Conservation (phyloP, 2,888 invertebrate genomes). For the Minunthozetes semirufus region DNA sequence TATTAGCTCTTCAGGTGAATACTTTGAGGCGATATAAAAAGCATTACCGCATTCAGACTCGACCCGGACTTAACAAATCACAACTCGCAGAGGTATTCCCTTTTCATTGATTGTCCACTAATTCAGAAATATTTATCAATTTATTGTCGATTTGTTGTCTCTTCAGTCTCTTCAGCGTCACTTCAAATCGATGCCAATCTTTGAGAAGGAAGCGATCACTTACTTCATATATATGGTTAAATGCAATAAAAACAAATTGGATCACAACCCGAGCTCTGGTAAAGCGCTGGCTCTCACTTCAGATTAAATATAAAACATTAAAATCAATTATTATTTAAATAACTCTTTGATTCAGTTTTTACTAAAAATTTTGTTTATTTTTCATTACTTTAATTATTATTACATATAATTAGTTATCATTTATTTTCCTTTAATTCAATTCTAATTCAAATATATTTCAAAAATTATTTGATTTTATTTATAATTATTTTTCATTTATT, state of each 20-base stretch:
- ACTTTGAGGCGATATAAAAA: conserved; percentile 88
- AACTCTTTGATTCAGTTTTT: no score
- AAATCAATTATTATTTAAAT: no score
- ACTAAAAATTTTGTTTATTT: no score
- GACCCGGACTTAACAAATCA: conserved; percentile 87
- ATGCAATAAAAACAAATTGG: conserved; percentile 78
- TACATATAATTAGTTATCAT: no score
- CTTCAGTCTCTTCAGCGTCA: conserved; percentile 80
- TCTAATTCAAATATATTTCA: no score
- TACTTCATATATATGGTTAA: conserved; percentile 95
- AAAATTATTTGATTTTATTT: no score
- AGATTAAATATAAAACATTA: background rate
- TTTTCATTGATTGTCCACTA: background rate
- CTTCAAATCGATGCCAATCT: conserved; percentile 82
- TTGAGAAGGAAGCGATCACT: conserved; percentile 87
- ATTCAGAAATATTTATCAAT: background rate
- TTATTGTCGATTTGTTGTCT: conserved; percentile 47
- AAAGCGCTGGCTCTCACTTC: background rate
- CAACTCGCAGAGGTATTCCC: conserved; percentile 85
- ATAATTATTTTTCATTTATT: no score
- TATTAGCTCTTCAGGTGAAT: conserved; percentile 83
- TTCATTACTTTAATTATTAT: no score
- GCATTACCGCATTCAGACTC: conserved; percentile 81
- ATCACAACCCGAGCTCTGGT: conserved; percentile 56
- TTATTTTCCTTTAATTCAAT: no score